phyloP scores from a whole-genome alignment of 2,797 vertebrate genomes.

The Hydrolagus colliei region DNA sequence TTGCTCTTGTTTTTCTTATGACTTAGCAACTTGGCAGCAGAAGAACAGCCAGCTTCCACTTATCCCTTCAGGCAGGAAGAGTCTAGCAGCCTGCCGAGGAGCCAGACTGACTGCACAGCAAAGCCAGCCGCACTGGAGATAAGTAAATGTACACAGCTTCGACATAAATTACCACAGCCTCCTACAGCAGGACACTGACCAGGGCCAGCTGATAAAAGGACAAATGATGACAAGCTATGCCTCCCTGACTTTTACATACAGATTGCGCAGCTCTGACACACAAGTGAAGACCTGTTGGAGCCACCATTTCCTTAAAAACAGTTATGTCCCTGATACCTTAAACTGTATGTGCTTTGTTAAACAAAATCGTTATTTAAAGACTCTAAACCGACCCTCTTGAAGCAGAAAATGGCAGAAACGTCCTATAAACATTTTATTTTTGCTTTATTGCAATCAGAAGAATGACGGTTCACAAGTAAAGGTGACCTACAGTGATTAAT shows the following conservation, averaged over 20 bases:
- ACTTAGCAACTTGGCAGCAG: conserved; percentile 71
- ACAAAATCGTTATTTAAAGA: not conserved
- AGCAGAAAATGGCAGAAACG: not conserved
- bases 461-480: too few species aligned
- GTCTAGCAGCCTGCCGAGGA: conserved; percentile 79
- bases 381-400: not conserved
- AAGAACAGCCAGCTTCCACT: conserved; percentile 59
- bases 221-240: conserved; percentile 63
- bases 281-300: conserved; percentile 65
- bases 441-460: too few species aligned
- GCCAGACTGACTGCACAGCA: conserved; percentile 88
- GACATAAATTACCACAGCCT: conserved; percentile 94
- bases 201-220: conserved; percentile 95
- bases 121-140: conserved; percentile 92
- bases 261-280: conserved; percentile 55
- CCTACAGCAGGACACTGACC: conserved; percentile 95
- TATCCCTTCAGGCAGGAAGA: conserved; percentile 74
- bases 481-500: too few species aligned
- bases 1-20: conserved; percentile 66
- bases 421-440: too few species aligned
- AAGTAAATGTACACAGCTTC: conserved; percentile 91
- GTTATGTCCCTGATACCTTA: conserved; percentile 64
- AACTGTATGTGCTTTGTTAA: conserved; percentile 51
- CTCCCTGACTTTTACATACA: conserved; percentile 54
- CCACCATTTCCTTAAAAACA: conserved; percentile 72